phyloP scores from a whole-genome alignment of 1,140 invertebrate species.

The Parasteatoda tepidariorum region DNA sequence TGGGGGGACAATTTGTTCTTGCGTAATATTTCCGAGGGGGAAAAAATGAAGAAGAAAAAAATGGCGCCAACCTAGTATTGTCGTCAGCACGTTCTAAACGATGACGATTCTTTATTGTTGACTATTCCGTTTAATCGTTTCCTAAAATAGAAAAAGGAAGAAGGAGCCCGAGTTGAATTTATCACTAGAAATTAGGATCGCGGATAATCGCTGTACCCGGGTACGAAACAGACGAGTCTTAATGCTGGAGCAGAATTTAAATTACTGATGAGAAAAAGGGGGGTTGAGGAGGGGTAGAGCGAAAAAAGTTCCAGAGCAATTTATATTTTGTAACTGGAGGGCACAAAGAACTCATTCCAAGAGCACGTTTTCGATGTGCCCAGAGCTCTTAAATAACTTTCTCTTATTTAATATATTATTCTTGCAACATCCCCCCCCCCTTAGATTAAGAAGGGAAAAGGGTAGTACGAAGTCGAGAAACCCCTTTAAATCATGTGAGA shows the following conservation, averaged over 20 bases:
- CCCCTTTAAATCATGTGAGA: too few relatives aligned
- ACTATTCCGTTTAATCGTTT: slow-evolving; percentile 40
- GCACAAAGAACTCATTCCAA: not conserved
- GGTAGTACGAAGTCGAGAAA: too few relatives aligned
- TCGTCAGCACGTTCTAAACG: slow-evolving; percentile 1
- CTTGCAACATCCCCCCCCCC: too few relatives aligned
- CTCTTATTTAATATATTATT: not conserved
- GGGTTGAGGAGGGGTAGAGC: not conserved
- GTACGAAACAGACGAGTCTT: not conserved
- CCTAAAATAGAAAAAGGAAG: not conserved
- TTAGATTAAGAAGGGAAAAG: too few relatives aligned
- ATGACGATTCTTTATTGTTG: slow-evolving; percentile 42
- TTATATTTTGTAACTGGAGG: slow-evolving; percentile 9
- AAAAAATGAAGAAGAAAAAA: not conserved
- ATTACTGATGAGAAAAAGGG: not conserved
- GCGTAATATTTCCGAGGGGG: not conserved
- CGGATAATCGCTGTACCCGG: not conserved
- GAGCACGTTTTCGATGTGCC: not conserved
- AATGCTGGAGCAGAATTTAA: not conserved
- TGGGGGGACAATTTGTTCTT: not conserved
- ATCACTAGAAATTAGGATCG: slow-evolving; percentile 31
- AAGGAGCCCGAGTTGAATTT: not conserved
- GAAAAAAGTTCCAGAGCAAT: not conserved
- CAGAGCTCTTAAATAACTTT: not conserved
- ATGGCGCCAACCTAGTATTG: slow-evolving; percentile 4